Evolutionary conservation across 1,140 invertebrate genomes (phyloP).

Genomic region (Radopholus similis): DNA sequence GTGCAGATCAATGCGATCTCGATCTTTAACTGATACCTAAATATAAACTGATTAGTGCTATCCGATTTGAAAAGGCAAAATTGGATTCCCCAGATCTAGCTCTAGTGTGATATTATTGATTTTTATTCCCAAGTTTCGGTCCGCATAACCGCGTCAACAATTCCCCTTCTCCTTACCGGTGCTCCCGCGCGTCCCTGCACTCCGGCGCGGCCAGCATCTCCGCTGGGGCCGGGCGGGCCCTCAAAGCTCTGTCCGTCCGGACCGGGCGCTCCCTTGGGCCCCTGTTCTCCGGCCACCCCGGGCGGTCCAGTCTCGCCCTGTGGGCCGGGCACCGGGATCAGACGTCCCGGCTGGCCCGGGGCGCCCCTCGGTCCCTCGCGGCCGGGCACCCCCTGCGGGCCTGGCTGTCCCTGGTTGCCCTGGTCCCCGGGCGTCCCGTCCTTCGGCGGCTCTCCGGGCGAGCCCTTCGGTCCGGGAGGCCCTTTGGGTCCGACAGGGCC

Average conservation of each 20-base stretch:
- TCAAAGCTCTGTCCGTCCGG: conserved; percentile 56
- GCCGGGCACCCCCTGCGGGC: conserved; percentile 54
- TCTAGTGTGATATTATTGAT: too few species aligned
- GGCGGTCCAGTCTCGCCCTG: conserved; percentile 44
- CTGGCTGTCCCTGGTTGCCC: conserved; percentile 57
- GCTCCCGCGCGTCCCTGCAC: conserved; percentile 32
- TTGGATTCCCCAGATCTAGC: too few species aligned
- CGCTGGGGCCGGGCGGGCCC: conserved; percentile 48
- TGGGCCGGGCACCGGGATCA: conserved; percentile 58
- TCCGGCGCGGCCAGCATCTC: conserved; percentile 34
- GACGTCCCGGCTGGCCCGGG: conserved; percentile 52
- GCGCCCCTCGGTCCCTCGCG: conserved; percentile 58
- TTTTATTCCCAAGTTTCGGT: too few species aligned
- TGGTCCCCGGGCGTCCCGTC: conserved; percentile 46
- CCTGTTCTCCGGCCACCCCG: conserved; percentile 41
- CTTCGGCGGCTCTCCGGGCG: conserved; percentile 41
- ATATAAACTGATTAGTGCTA: too few species aligned
- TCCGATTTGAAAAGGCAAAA: too few species aligned
- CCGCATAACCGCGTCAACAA: too few species aligned
- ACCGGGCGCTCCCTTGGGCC: conserved; percentile 52
- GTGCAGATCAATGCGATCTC: too few species aligned
- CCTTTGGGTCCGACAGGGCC: conserved; percentile 52
- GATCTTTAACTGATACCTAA: too few species aligned
- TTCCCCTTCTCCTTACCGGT: conserved; percentile 28
- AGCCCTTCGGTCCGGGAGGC: conserved; percentile 43